phyloP scores from a whole-genome alignment of 2,113 vertebrate genomes.

The Cynocephalus volans region DNA sequence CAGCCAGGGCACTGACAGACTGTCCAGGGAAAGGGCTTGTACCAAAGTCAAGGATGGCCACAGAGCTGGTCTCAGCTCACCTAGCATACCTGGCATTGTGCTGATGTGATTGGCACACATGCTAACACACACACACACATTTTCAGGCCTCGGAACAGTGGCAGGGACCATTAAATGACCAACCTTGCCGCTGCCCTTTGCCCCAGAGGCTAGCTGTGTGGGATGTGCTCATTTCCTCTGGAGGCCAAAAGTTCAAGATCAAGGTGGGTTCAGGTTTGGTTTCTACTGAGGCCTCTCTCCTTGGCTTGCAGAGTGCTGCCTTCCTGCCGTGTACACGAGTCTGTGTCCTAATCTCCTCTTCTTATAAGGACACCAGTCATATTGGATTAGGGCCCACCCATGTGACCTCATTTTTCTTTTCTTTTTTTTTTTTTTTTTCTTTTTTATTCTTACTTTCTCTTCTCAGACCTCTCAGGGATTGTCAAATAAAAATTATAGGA shows the following conservation, averaged over 20 bases:
- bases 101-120: background rate
- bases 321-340: background rate
- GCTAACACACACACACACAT: background rate
- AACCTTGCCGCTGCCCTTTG: background rate
- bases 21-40: background rate
- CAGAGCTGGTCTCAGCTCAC: background rate
- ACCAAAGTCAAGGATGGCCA: background rate
- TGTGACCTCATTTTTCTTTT: background rate
- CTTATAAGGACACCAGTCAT: background rate
- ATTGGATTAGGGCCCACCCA: background rate
- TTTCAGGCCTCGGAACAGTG: background rate
- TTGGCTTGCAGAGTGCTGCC: background rate
- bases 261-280: no score
- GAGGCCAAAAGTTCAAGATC: background rate
- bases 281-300: background rate
- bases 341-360: background rate
- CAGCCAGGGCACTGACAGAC: no score
- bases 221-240: background rate
- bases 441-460: no score
- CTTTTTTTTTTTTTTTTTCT: no score
- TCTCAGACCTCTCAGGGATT: no score
- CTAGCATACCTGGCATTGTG: rapidly evolving
- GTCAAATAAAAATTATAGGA: no score
- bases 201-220: background rate
- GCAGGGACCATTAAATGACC: background rate